Evolutionary conservation across 2,797 vertebrate species (phyloP).

Genomic region (Coendou prehensilis): DNA sequence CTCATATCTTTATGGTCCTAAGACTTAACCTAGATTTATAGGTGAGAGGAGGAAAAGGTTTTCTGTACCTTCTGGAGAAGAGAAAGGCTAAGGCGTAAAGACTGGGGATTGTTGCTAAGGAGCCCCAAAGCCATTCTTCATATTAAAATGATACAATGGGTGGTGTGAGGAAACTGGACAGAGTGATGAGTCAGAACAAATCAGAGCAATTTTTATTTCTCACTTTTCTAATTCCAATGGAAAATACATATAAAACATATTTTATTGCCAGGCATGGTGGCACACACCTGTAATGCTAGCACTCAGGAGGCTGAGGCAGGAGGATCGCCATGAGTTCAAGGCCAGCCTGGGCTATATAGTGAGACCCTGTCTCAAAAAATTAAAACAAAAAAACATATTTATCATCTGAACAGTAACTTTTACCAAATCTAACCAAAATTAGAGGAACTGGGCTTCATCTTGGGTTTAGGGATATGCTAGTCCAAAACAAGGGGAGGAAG

Average conservation of each 20-base stretch:
- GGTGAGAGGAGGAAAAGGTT: neutral
- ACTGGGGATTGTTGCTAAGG: neutral
- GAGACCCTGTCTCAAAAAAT: neutral
- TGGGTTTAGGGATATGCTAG: neutral
- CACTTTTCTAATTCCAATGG: conserved; percentile 34
- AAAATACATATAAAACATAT: neutral
- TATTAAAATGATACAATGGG: neutral
- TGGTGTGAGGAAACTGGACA: neutral
- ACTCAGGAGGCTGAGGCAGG: too few relatives aligned
- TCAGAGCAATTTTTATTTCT: neutral
- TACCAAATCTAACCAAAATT: conserved; percentile 1
- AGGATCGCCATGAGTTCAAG: neutral
- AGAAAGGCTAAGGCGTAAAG: neutral
- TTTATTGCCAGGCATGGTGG: neutral
- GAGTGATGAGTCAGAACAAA: neutral
- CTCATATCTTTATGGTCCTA: neutral
- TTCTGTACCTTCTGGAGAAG: neutral
- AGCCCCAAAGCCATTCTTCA: neutral
- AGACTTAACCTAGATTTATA: neutral
- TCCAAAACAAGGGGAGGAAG: neutral
- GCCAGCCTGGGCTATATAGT: neutral
- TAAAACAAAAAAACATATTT: neutral
- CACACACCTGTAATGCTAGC: too few relatives aligned
- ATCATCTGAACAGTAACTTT: neutral
- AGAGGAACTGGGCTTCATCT: neutral